Conservation (phyloP, 2,797 vertebrate species). For the Danio tinwini region DNA sequence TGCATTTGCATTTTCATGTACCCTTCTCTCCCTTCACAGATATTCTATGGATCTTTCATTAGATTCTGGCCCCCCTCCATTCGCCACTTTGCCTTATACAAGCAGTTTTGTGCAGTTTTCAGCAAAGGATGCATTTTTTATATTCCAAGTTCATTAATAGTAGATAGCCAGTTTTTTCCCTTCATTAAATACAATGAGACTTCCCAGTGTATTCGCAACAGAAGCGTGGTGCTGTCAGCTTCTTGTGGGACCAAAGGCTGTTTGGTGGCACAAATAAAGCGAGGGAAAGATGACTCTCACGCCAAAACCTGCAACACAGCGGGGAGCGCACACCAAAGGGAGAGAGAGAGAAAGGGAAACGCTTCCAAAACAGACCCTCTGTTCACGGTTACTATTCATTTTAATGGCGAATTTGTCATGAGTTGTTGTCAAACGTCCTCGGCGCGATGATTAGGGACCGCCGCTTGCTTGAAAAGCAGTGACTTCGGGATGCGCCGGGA, state of each 20-base stretch:
- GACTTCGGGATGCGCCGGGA: conserved; percentile 78
- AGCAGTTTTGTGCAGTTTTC: conserved; percentile 79
- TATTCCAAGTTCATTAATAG: conserved; percentile 83
- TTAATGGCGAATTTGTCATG: conserved; percentile 82
- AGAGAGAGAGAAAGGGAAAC: conserved; percentile 53
- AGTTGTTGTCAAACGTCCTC: conserved; percentile 80
- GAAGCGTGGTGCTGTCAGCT: conserved; percentile 76
- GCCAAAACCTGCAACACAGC: conserved; percentile 52
- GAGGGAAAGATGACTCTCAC: conserved; percentile 64
- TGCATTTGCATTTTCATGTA: conserved; percentile 21
- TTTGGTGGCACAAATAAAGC: conserved; percentile 72
- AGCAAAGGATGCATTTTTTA: conserved; percentile 74
- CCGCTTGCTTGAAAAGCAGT: conserved; percentile 79
- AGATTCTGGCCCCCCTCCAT: conserved; percentile 77
- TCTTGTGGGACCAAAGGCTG: conserved; percentile 78
- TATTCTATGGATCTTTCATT: conserved; percentile 78
- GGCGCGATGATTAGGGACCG: conserved; percentile 79
- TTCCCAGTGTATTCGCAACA: conserved; percentile 73
- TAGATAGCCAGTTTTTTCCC: conserved; percentile 81
- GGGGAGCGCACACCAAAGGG: conserved; percentile 50
- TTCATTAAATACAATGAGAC: conserved; percentile 85
- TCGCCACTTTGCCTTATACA: conserved; percentile 74
- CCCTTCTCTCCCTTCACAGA: conserved; percentile 51
- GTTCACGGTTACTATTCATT: conserved; percentile 76
- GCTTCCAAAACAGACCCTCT: conserved; percentile 70